Conservation (phyloP, 2,797 vertebrate species). For the Eospalax fontanierii region DNA sequence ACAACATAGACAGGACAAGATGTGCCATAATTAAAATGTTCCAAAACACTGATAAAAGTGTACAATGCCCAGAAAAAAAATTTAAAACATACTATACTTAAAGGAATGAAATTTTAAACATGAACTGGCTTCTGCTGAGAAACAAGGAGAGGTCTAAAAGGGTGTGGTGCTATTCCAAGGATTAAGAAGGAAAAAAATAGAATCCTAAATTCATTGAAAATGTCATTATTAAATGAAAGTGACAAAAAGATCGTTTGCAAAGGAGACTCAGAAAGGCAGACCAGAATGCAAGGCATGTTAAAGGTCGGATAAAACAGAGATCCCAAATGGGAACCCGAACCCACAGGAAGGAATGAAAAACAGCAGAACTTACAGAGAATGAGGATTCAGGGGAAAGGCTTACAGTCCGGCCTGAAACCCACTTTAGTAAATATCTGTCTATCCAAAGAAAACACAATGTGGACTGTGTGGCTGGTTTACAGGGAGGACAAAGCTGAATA, state of each 20-base stretch:
- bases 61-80: not conserved
- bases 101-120: not conserved
- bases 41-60: not conserved
- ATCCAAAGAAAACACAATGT: not conserved
- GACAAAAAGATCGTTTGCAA: not conserved
- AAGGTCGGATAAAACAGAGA: not conserved
- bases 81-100: not conserved
- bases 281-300: not conserved
- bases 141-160: not conserved
- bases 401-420: not conserved
- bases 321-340: not conserved
- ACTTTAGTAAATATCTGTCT: not conserved
- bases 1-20: not conserved
- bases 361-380: not conserved
- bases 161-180: not conserved
- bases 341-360: not conserved
- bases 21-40: not conserved
- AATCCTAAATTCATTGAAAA: not conserved
- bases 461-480: not conserved
- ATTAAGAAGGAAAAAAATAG: not conserved
- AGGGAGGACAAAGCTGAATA: not conserved
- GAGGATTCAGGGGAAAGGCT: not conserved
- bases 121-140: not conserved
- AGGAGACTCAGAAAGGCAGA: not conserved
- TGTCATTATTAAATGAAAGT: not conserved